Evolutionary conservation across 2,113 vertebrate genomes (phyloP).

Genomic region (Sylvia atricapilla): DNA sequence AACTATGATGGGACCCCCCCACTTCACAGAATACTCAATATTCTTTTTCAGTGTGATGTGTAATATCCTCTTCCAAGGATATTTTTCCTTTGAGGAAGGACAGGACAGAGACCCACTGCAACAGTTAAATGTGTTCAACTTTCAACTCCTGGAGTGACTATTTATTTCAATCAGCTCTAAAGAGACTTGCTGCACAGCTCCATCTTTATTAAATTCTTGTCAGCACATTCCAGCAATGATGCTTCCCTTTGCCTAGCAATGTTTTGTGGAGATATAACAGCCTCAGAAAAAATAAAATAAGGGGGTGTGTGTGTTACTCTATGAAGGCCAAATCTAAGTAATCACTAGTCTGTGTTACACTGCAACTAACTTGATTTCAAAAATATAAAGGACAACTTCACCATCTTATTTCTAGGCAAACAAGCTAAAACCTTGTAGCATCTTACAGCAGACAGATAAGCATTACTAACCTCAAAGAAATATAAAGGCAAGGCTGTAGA

Average conservation of each 20-base stretch:
- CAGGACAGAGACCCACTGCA: not conserved
- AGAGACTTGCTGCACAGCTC: not conserved
- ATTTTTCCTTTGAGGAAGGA: not conserved
- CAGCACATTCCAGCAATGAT: constrained; percentile 50
- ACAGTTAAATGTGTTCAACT: not conserved
- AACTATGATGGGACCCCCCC: not conserved
- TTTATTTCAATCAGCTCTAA: constrained; percentile 12
- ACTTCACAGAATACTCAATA: not conserved
- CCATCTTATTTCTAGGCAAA: not conserved
- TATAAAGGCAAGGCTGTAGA: not conserved
- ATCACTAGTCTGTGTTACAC: not conserved
- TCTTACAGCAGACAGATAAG: not conserved
- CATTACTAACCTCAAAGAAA: not conserved
- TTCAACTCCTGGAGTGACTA: not conserved
- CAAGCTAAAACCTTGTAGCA: not conserved
- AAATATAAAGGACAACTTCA: not conserved
- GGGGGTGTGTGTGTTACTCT: not conserved
- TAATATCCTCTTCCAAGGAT: not conserved
- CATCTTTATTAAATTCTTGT: constrained; percentile 40
- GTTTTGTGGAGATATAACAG: not conserved
- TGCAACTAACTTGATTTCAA: not conserved
- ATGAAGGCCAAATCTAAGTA: not conserved
- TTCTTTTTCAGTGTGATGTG: not conserved
- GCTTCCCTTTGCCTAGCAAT: constrained; percentile 34
- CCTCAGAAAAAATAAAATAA: not conserved